phyloP scores from a whole-genome alignment of 2,113 vertebrate genomes.

The Abramis brama region DNA sequence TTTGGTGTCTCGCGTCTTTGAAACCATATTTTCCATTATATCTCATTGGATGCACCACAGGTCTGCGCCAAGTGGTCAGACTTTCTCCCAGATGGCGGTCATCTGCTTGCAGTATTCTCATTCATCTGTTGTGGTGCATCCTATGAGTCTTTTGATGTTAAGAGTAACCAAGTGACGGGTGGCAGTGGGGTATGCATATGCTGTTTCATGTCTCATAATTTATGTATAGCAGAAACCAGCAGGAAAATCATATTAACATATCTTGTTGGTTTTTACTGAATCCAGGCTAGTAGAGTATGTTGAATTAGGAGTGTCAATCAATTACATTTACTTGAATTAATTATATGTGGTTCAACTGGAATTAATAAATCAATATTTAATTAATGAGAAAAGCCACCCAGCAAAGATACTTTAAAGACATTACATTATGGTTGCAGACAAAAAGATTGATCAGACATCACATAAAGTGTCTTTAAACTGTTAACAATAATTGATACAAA shows the following conservation, averaged over 20 bases:
- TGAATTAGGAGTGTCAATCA: background rate
- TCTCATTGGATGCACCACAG: slow-evolving; percentile 52
- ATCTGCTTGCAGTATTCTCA: slow-evolving; percentile 78
- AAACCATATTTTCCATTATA: slow-evolving; percentile 42
- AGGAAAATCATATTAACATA: slow-evolving; percentile 24
- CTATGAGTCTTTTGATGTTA: slow-evolving; percentile 50
- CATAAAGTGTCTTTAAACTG: background rate
- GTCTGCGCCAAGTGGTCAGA: slow-evolving; percentile 65
- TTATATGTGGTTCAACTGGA: background rate
- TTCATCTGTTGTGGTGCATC: slow-evolving; percentile 71
- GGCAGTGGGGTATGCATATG: slow-evolving; percentile 36
- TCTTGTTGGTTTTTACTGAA: slow-evolving; percentile 16
- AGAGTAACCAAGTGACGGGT: slow-evolving; percentile 8
- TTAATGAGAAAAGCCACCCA: background rate
- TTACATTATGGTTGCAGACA: background rate
- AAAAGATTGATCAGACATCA: background rate
- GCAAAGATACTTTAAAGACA: background rate
- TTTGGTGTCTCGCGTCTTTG: slow-evolving; percentile 4
- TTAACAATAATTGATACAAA: background rate
- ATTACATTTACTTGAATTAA: background rate
- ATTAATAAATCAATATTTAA: background rate
- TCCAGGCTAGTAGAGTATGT: background rate
- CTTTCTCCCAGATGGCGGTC: slow-evolving; percentile 83
- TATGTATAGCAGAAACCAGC: slow-evolving; percentile 34
- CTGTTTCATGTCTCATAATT: slow-evolving; percentile 43